Evolutionary conservation across 2,797 vertebrate genomes (phyloP), one percentile per base, ranked within the genome.

Genomic region (Protosalanx chinensis): DNA sequence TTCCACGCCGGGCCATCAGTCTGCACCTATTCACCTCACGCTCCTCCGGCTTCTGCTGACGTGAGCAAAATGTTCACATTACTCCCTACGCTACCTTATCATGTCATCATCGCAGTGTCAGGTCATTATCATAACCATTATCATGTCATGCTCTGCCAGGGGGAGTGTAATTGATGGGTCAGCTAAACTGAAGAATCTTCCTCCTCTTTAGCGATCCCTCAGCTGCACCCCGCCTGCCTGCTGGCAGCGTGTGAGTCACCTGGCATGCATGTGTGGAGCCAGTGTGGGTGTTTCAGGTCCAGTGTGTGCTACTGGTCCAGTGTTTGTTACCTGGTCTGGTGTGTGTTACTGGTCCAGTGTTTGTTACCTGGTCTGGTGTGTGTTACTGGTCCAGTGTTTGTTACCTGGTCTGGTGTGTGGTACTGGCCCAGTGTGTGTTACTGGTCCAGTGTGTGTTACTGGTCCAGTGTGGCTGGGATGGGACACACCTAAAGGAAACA

Each of bases 71-170:
- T 81, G 73, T 59, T 4, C 49, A 80, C 71, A 82, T 85, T 79
- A 77, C 76, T 83, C 82, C 79, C 79, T 76, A 81, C 82, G 83
- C 83, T 86, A 84, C 80, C 84, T 86, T 86, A 87, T 88, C 88
- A 74, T 82, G 82, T 87, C 85, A 84, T 87, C 83, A 88, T 85
- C 85, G 75, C 87, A 84, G 75, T 81, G 86, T 85, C 84, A 82
- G 63, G 61, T 86, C 85, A 87, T 91, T 88, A 87, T 87, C 85
- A 87, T 86, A 86, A 86, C 85, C 85, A 88, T 90, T 77, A 88
- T 87, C 84, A 76, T 82, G 82, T 85, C 84, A 83, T n/a, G 68
- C 80, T 86, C 83, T 79, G 84, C 80, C 76, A 71, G 72, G 53
- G 79, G 78, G 81, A 79, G 84, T 76, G 80, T 86, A 88, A 90